Percentiles rank a stretch among this genome's conserved stretches.
phyloP scores from a whole-genome alignment of 2,113 vertebrate genomes.

The Cisticola juncidis region DNA sequence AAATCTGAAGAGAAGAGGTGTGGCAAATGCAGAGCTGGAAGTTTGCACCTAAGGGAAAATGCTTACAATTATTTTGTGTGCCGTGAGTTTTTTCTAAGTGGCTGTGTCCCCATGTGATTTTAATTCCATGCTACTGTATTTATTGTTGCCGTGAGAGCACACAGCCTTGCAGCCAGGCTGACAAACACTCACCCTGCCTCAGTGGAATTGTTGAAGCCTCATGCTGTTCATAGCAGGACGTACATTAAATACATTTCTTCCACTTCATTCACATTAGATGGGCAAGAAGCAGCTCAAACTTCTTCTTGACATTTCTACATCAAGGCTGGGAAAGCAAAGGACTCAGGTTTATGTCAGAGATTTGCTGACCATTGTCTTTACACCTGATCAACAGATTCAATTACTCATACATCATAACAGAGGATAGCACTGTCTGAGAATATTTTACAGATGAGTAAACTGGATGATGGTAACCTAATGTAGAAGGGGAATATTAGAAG shows the following conservation, averaged over 20 bases:
- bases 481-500: neutral
- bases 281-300: constrained; percentile 2
- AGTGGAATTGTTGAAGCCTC: constrained; percentile 40
- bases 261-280: neutral
- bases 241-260: constrained; percentile 60
- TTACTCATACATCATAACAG: neutral
- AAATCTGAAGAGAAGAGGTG: neutral
- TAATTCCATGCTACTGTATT: neutral
- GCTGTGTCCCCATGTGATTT: neutral
- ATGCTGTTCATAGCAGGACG: constrained; percentile 32
- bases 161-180: neutral
- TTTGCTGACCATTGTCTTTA: neutral
- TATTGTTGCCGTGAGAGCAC: neutral
- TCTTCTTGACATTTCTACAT: neutral
- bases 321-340: constrained; percentile 26
- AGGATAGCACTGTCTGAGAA: neutral
- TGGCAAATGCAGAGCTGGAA: neutral
- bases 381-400: neutral
- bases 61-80: neutral
- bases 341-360: neutral
- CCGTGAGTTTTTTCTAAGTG: neutral
- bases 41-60: neutral
- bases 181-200: neutral
- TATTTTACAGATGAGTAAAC: neutral
- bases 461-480: neutral